These are phyloP conservation scores for Vombatus ursinus DNA, from an alignment of 2,113 vertebrate genomes.

Conservation along the genomic window DNA sequence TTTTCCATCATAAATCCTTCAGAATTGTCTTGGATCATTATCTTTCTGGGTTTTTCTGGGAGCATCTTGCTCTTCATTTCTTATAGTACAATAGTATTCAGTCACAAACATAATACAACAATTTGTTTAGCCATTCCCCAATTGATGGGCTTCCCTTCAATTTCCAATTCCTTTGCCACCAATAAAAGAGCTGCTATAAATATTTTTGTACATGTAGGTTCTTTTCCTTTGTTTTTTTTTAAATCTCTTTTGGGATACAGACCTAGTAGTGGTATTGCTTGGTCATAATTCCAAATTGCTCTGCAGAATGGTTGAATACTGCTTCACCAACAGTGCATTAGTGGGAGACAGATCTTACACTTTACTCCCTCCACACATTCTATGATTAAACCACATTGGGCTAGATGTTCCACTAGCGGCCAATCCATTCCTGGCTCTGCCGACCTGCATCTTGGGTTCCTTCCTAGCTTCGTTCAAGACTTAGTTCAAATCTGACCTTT, in stretches of 20 bases:
- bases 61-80: too few species aligned
- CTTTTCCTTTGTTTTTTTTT: background rate
- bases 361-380: background rate
- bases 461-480: background rate
- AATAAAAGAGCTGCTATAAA: background rate
- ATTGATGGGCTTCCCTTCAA: background rate
- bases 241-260: background rate
- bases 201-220: background rate
- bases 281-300: too few species aligned
- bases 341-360: background rate
- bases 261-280: too few species aligned
- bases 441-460: too few species aligned
- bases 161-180: background rate
- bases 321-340: too few species aligned
- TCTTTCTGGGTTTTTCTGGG: too few species aligned
- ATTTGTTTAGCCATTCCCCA: background rate
- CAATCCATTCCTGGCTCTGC: background rate
- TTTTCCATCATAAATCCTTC: background rate
- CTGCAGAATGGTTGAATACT: too few species aligned
- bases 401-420: background rate
- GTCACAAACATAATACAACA: too few species aligned
- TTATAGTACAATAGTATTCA: too few species aligned
- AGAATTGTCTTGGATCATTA: too few species aligned
- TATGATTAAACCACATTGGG: background rate
- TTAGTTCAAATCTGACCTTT: background rate